A percentile compares a stretch with the other conserved stretches of the same genome.
Evolutionary conservation across 2,888 invertebrate species (phyloP).

Genomic region (Ophraella communa): DNA sequence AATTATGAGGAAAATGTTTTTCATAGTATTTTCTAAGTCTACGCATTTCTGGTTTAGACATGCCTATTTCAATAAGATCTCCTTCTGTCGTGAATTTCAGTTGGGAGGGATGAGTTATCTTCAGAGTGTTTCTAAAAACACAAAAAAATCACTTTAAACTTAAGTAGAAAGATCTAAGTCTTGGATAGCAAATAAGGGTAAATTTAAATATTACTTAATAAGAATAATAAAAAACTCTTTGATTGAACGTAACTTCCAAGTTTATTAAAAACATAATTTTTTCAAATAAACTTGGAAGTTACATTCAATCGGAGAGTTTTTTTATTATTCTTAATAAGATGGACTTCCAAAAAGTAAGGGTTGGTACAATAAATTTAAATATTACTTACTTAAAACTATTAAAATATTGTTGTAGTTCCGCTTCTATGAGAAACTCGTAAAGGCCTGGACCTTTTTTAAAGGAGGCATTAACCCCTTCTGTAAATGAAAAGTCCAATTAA

Average conservation of each 20-base stretch:
- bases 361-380: too few relatives aligned
- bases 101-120: slow-evolving; percentile 86
- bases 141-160: not conserved
- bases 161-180: too few relatives aligned
- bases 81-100: slow-evolving; percentile 94
- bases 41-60: slow-evolving; percentile 94
- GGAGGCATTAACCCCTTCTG: slow-evolving; percentile 54
- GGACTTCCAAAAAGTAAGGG: too few relatives aligned
- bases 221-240: too few relatives aligned
- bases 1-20: slow-evolving; percentile 92
- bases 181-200: too few relatives aligned
- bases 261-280: too few relatives aligned
- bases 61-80: slow-evolving; percentile 89
- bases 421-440: slow-evolving; percentile 91
- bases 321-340: too few relatives aligned
- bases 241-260: too few relatives aligned
- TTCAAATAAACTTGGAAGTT: too few relatives aligned
- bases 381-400: slow-evolving; percentile 71
- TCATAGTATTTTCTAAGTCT: slow-evolving; percentile 92
- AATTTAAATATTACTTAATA: not conserved
- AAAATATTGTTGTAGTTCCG: slow-evolving; percentile 93
- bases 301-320: too few relatives aligned
- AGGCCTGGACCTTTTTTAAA: slow-evolving; percentile 69
- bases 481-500: slow-evolving; percentile 17
- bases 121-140: slow-evolving; percentile 78